These are phyloP conservation scores for Trialeurodes vaporariorum DNA, from an alignment of 1,140 invertebrate genomes.

Conservation along the genomic window DNA sequence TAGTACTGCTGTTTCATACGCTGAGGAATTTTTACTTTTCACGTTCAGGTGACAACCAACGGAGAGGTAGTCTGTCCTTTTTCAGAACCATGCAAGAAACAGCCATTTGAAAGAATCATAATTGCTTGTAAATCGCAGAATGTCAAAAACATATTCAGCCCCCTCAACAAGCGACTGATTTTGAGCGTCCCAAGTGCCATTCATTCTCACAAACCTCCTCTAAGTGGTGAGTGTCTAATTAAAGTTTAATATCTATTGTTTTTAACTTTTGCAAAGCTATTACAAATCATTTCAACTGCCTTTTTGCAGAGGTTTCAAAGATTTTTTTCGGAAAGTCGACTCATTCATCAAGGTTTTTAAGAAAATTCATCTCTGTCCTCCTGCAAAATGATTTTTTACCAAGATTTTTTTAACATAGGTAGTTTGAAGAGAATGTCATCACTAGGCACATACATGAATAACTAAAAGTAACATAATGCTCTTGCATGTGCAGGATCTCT, in stretches of 20 bases:
- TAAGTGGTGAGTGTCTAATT: slow-evolving; percentile 37
- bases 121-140: slow-evolving; percentile 41
- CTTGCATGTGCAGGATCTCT: too few relatives aligned
- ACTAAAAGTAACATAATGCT: too few relatives aligned
- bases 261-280: slow-evolving; percentile 11
- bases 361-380: too few relatives aligned
- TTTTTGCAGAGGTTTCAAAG: too few relatives aligned
- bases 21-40: too few relatives aligned
- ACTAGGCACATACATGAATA: too few relatives aligned
- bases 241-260: slow-evolving; percentile 5
- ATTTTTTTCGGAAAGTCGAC: too few relatives aligned
- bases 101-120: slow-evolving; percentile 72
- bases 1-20: too few relatives aligned
- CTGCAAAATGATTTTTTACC: too few relatives aligned
- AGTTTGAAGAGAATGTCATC: too few relatives aligned
- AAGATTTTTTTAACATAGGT: too few relatives aligned
- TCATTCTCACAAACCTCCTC: slow-evolving; percentile 83
- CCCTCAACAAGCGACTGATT: slow-evolving; percentile 46
- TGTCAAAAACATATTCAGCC: slow-evolving; percentile 30
- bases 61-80: slow-evolving; percentile 58
- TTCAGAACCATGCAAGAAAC: slow-evolving; percentile 52
- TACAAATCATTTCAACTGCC: slow-evolving; percentile 11
- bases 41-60: slow-evolving; percentile 49
- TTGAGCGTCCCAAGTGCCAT: slow-evolving; percentile 78
- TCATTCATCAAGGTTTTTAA: too few relatives aligned